These are phyloP conservation scores for Falco naumanni DNA, from an alignment of 2,797 vertebrate species.

Conservation along the genomic window DNA sequence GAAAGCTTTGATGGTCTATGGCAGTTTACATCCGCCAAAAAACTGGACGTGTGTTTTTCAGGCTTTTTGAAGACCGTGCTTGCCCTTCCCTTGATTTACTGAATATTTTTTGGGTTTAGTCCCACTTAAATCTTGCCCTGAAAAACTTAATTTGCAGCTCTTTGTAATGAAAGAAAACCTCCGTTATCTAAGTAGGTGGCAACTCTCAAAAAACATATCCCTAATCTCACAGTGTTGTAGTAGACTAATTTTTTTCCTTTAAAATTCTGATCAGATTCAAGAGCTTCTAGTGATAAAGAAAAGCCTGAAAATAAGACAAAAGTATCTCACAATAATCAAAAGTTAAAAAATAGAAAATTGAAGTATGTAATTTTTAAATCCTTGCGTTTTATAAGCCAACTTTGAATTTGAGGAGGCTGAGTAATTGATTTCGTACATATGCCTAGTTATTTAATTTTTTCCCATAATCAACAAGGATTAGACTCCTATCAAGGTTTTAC, in stretches of 20 bases:
- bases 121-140: background rate
- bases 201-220: background rate
- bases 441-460: background rate
- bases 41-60: background rate
- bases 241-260: background rate
- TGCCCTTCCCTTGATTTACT: background rate
- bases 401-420: background rate
- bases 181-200: background rate
- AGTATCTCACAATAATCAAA: background rate
- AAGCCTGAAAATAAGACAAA: background rate
- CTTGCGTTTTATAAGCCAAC: background rate
- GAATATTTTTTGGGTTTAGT: background rate
- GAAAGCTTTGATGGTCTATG: background rate
- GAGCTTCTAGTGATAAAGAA: background rate
- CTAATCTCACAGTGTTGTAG: background rate
- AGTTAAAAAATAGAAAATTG: background rate
- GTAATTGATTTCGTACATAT: background rate
- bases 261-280: background rate
- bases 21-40: background rate
- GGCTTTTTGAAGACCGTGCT: background rate
- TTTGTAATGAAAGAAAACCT: background rate
- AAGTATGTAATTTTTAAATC: background rate
- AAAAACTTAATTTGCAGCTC: background rate
- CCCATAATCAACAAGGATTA: background rate
- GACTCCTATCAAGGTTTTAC: background rate